Base-by-base conservation (phyloP, 92 coral and sea anemone species). In the Phymanthus crucifer region DNA sequence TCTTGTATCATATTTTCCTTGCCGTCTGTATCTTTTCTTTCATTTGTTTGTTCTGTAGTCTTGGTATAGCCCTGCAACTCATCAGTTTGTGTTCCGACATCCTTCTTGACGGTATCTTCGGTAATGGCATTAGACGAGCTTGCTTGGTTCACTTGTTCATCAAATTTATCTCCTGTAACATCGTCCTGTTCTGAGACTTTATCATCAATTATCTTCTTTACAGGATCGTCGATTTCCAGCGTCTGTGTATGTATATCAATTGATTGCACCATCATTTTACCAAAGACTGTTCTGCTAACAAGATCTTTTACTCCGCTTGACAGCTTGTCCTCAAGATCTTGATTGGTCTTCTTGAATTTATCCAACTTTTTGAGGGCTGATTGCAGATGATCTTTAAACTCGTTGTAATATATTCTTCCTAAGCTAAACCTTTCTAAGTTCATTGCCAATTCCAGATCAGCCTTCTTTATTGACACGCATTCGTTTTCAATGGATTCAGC, bases 371-470 rank as follows among this genome's bases (percentile, higher is more conserved):
- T 78, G 75, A 83, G 37, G 2, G 92, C 94, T 43, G 70, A 83
- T 32, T 57, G 77, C 19, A 92, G 78, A 10, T 88, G 88, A 78
- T 93, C 99, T 57, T 84, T 90, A 83, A 93, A 95, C 70, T 95
- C 99, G 33, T 89, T 87, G 68, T 94, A 87, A 52, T 93, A 92
- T 23, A 95, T 78, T 75, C 99, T 94, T 27, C 96, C 90, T 27
- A 95, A 87, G 69, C 90, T 89, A 75, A 95, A 90, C 71, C 94
- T 87, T 72, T 95, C 99, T 27, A 91, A 66, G 29, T 86, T 90
- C 76, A 93, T 76, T 13, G 87, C 86, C 68, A 83, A 80, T 52
- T 92, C 83, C 40, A 92, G 84, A 24, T 92, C 80, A 16, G 87
- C 75, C 66, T 88, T 92, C 81, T 91, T 90, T 40, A 92, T 85